Evolutionary conservation across 2,797 vertebrate species (phyloP), one percentile per base, ranked within the genome.

Genomic region (Rhodeus uyekii): DNA sequence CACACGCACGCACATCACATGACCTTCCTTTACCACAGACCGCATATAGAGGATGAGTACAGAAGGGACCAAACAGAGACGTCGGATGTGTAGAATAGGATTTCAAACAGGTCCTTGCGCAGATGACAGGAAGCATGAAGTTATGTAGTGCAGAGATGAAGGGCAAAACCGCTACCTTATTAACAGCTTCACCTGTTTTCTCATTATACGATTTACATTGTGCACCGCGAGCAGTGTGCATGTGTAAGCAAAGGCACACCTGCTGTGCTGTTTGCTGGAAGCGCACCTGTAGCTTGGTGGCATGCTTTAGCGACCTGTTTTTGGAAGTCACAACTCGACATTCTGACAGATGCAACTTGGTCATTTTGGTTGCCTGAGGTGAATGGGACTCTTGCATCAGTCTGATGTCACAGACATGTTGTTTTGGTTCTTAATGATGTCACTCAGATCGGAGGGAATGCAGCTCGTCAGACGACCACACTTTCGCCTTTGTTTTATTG

Each of bases 51-150:
- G 32, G 53, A 29, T 58, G 39, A 69, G 27, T 10, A 58, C 36
- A 72, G 38, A 71, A 73, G 32, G 50, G 61, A 64, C 68, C 42
- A 69, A n/a, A 19, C 16, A n/a, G 36, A 60, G 63, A 24, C 3
- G 8, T 6, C 19, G 44, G 42, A 24, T 71, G 39, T 16, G 2
- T 53, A 46, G 65, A 42, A 81, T 68, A 74, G 61, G 58, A 82
- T 72, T 72, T 73, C 67, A 50, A 67, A 74, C 74, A 32, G 24
- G 76, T 69, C 67, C 68, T n/a, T 61, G 65, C 19, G 14, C 44
- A 55, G 60, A 81, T 82, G 44, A 74, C 84, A 85, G 84, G 81
- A 87, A 81, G 81, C 68, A 44, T 53, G 27, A 63, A 48, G 69
- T 55, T 22, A 50, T 77, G 81, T 80, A 80, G 76, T 55, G 39